Evolutionary conservation across 2,113 vertebrate species (phyloP).

Genomic region (Crotalus viridis): DNA sequence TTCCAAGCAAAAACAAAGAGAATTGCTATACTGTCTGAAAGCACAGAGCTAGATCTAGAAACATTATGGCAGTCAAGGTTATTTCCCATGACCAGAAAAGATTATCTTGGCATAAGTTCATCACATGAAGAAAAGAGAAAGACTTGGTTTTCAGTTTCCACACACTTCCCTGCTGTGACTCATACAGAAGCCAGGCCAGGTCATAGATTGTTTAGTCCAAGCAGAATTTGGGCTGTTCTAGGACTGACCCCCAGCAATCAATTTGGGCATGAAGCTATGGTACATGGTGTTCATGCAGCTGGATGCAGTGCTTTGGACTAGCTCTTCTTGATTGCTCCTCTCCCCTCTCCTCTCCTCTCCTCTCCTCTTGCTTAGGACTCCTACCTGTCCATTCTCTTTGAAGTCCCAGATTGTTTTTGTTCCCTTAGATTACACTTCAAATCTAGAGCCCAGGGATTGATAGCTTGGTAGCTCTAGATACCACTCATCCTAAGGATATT

Average conservation of each 20-base stretch:
- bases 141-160: not conserved
- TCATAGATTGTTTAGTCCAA: not conserved
- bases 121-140: not conserved
- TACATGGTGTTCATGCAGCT: not conserved
- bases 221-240: not conserved
- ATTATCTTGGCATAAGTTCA: not conserved
- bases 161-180: not conserved
- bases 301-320: not conserved
- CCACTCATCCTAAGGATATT: not conserved
- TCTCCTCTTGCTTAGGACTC: not conserved
- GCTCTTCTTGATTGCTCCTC: not conserved
- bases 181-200: not conserved
- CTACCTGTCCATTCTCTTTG: not conserved
- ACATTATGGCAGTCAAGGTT: not conserved
- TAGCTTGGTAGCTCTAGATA: not conserved
- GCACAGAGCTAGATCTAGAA: not conserved
- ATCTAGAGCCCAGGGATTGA: not conserved
- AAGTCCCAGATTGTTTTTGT: not conserved
- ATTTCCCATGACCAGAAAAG: not conserved
- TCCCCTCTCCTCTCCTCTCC: not conserved
- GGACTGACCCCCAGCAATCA: not conserved
- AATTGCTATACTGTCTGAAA: not conserved
- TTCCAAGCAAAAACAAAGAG: not conserved
- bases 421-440: not conserved
- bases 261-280: not conserved